Percentiles rank a stretch among this genome's conserved stretches.
phyloP scores from a whole-genome alignment of 2,797 vertebrate species.

The Parotocinclus haroldoi region DNA sequence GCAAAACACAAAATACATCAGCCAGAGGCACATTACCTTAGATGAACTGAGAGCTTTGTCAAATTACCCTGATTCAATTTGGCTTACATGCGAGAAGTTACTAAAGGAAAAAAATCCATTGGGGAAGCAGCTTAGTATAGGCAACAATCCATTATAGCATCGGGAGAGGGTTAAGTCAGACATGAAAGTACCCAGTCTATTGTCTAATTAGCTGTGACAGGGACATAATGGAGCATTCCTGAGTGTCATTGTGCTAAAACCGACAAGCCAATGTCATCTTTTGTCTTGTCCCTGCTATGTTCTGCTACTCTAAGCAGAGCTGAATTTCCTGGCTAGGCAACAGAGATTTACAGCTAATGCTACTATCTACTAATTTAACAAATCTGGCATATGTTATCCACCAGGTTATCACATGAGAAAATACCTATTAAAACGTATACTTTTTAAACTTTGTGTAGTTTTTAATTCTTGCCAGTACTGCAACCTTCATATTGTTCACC shows the following conservation, averaged over 20 bases:
- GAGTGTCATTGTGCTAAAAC: slow-evolving; percentile 65
- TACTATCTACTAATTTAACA: slow-evolving; percentile 36
- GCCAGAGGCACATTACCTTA: no score
- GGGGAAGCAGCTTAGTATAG: slow-evolving; percentile 72
- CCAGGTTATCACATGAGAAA: no score
- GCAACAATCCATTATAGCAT: slow-evolving; percentile 77
- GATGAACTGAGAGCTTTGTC: no score
- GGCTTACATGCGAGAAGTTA: no score
- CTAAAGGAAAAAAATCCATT: slow-evolving; percentile 54
- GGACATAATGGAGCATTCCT: slow-evolving; percentile 75
- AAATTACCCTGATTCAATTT: no score
- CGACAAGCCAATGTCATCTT: slow-evolving; percentile 77
- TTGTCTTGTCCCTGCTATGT: slow-evolving; percentile 66
- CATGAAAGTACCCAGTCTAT: slow-evolving; percentile 80
- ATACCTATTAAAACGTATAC: no score
- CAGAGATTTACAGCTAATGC: slow-evolving; percentile 68
- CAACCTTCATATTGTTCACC: no score
- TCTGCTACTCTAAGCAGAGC: slow-evolving; percentile 66
- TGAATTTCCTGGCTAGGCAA: slow-evolving; percentile 67
- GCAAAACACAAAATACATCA: no score
- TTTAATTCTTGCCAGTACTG: no score
- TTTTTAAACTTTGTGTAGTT: no score
- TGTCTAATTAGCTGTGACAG: slow-evolving; percentile 80
- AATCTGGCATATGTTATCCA: no score
- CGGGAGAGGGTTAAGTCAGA: slow-evolving; percentile 81